A percentile compares a stretch with the other conserved stretches of the same genome.
These are phyloP conservation scores for Mus spretus DNA, from an alignment of 2,797 vertebrate genomes.

Conservation along the genomic window DNA sequence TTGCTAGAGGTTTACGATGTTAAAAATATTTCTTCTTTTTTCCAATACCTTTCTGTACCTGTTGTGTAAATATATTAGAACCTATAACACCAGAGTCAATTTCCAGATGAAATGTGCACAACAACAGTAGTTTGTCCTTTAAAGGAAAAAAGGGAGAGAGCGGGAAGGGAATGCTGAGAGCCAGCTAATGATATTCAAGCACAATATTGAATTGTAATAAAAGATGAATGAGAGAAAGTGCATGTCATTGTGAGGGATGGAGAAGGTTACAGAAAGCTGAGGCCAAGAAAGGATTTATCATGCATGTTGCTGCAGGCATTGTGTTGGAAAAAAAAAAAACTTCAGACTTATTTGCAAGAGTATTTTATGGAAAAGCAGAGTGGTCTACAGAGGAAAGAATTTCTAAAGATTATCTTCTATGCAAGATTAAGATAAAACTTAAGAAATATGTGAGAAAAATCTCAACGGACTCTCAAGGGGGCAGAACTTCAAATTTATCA, in stretches of 20 bases:
- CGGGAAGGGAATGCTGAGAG: constrained; percentile 68
- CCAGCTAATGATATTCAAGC: constrained; percentile 91
- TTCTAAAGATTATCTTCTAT: constrained; percentile 89
- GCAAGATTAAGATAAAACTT: constrained; percentile 89
- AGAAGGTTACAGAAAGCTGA: constrained; percentile 90
- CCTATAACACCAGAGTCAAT: constrained; percentile 89
- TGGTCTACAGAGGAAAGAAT: constrained; percentile 87
- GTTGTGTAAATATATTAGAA: constrained; percentile 91
- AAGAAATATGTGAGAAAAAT: constrained; percentile 86
- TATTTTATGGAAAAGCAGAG: constrained; percentile 89
- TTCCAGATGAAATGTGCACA: constrained; percentile 90
- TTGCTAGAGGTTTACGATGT: constrained; percentile 91
- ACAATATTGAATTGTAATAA: constrained; percentile 92
- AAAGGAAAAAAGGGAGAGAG: constrained; percentile 39
- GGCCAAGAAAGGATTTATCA: constrained; percentile 90
- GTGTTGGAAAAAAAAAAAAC: constrained; percentile 87
- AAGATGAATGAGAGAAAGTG: constrained; percentile 92
- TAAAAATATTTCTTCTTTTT: constrained; percentile 91
- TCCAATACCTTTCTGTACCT: constrained; percentile 89
- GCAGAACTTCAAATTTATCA: constrained; percentile 85
- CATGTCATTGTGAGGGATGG: constrained; percentile 90
- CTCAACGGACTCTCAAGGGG: constrained; percentile 67
- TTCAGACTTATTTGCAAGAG: constrained; percentile 90
- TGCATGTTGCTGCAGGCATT: constrained; percentile 89
- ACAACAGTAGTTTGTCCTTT: constrained; percentile 87